phyloP scores from a whole-genome alignment of 1,140 invertebrate species.

The Drosophila varians region DNA sequence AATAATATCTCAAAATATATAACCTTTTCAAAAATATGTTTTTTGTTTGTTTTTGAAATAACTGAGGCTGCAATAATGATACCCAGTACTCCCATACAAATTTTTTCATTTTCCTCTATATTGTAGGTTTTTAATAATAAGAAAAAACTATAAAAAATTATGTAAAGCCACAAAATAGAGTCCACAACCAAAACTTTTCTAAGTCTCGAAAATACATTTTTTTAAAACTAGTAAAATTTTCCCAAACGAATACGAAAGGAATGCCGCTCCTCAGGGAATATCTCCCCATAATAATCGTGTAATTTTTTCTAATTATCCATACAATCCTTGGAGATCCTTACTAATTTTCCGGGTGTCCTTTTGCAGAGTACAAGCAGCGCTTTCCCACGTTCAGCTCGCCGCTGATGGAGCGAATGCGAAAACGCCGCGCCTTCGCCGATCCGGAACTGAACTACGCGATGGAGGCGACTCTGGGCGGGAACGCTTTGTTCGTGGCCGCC shows the following conservation, averaged over 20 bases:
- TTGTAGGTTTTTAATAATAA: too few relatives aligned
- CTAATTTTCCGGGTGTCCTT: constrained; percentile 7
- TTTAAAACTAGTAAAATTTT: too few relatives aligned
- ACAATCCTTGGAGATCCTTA: background rate
- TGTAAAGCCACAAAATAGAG: too few relatives aligned
- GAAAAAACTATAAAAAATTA: too few relatives aligned
- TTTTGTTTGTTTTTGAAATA: too few relatives aligned
- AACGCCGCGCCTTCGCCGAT: constrained; percentile 85
- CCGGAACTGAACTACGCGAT: constrained; percentile 84
- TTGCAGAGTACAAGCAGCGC: constrained; percentile 75
- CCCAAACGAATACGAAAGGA: background rate
- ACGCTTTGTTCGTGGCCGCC: constrained; percentile 63
- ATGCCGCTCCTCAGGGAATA: background rate
- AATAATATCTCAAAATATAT: too few relatives aligned
- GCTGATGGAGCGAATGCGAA: constrained; percentile 84
- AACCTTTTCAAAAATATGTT: too few relatives aligned
- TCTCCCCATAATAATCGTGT: background rate
- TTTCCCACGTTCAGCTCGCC: constrained; percentile 80
- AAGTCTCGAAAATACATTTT: too few relatives aligned
- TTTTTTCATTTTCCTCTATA: too few relatives aligned
- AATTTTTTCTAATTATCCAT: background rate
- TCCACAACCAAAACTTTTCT: too few relatives aligned
- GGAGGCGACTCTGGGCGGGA: constrained; percentile 68
- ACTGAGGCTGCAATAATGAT: too few relatives aligned
- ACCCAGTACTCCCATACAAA: too few relatives aligned